These are phyloP conservation scores for Caerostris darwini DNA, from an alignment of 1,140 invertebrate species.

Conservation along the genomic window DNA sequence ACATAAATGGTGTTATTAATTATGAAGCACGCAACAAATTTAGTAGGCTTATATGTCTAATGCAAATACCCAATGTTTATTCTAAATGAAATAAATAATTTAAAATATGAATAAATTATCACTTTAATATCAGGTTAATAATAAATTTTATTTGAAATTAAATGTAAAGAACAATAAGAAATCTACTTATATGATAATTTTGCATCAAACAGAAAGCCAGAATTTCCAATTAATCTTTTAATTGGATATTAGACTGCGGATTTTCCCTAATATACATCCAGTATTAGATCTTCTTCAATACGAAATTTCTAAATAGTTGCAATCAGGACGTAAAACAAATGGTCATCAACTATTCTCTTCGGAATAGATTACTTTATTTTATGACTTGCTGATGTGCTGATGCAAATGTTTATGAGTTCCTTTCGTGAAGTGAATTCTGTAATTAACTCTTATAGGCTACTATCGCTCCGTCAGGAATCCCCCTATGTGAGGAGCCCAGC, in stretches of 20 bases:
- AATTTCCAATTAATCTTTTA: neutral
- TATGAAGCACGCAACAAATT: too few relatives aligned
- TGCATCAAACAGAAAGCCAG: neutral
- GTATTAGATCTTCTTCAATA: neutral
- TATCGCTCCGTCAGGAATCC: neutral
- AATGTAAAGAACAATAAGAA: too few relatives aligned
- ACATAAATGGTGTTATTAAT: too few relatives aligned
- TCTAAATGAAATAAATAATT: too few relatives aligned
- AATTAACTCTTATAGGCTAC: conserved; percentile 16
- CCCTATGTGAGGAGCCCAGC: neutral
- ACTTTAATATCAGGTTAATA: too few relatives aligned
- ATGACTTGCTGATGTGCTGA: neutral
- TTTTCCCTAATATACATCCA: neutral
- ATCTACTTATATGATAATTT: too few relatives aligned
- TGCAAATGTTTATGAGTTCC: conserved; percentile 8
- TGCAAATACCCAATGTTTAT: too few relatives aligned
- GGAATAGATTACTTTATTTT: neutral
- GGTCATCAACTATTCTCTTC: neutral
- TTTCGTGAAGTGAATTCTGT: neutral
- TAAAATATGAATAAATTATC: too few relatives aligned
- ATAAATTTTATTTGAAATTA: too few relatives aligned
- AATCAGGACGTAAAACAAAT: neutral
- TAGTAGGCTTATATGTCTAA: too few relatives aligned
- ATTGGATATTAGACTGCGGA: neutral
- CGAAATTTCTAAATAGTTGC: neutral